Conservation (phyloP, 2,888 invertebrate species). For the Yponomeuta sedellus region DNA sequence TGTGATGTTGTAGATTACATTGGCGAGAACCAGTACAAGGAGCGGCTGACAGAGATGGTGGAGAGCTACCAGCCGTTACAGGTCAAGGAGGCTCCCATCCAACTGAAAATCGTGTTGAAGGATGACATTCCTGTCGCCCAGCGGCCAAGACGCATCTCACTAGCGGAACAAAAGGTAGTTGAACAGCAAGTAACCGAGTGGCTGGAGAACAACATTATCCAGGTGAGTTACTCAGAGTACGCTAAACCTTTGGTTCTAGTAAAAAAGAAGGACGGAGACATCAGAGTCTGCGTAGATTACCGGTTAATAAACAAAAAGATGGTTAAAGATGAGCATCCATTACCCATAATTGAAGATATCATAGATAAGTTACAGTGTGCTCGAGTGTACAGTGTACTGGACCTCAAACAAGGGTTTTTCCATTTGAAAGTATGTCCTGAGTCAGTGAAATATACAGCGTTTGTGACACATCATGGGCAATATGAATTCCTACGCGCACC, state of each 20-base stretch:
- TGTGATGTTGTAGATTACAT: no score
- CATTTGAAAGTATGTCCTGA: conserved; percentile 17
- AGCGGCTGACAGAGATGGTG: conserved; percentile 5
- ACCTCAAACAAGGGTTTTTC: conserved; percentile 20
- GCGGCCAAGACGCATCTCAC: conserved; percentile 12
- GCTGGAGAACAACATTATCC: conserved; percentile 19
- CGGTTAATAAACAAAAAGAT: not conserved
- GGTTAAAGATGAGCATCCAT: conserved; percentile 6
- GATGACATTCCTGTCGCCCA: conserved; percentile 17
- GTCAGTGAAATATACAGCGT: conserved; percentile 19
- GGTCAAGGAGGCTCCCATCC: conserved; percentile 14
- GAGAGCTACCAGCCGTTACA: conserved; percentile 10
- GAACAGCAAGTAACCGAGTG: conserved; percentile 17
- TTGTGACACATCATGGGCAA: conserved; percentile 13
- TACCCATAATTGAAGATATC: conserved; percentile 16
- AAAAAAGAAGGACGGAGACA: conserved; percentile 18
- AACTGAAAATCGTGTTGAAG: conserved; percentile 11
- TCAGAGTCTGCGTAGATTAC: conserved; percentile 12
- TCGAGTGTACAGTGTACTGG: conserved; percentile 15
- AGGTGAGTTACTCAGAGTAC: conserved; percentile 25
- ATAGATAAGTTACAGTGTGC: conserved; percentile 17
- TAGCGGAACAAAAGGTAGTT: conserved; percentile 13
- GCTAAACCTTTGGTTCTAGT: conserved; percentile 24
- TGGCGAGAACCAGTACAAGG: not conserved
- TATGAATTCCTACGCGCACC: conserved; percentile 16